These are phyloP conservation scores for Mesopsocus fuscifrons DNA, from an alignment of 2,888 invertebrate genomes.

Conservation along the genomic window DNA sequence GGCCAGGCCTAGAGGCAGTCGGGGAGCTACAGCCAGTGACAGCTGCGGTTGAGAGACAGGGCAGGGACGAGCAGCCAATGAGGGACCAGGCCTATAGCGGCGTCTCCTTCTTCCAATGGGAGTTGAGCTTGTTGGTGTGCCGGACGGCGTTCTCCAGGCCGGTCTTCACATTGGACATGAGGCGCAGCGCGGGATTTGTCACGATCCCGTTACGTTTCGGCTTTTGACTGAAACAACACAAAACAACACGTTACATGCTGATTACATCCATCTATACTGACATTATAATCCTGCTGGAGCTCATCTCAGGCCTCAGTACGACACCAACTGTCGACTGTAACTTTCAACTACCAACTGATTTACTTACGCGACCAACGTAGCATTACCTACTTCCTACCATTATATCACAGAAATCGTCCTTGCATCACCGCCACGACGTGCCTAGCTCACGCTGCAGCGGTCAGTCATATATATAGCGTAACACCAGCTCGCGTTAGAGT, in stretches of 20 bases:
- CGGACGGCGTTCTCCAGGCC: slow-evolving; percentile 41
- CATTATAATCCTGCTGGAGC: no score
- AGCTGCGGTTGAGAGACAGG: no score
- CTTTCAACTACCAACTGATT: no score
- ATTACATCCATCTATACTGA: background rate
- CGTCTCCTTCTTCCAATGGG: slow-evolving; percentile 69
- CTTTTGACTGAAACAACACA: slow-evolving; percentile 27
- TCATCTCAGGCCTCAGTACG: slow-evolving; percentile 1
- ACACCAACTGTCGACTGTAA: slow-evolving; percentile 11
- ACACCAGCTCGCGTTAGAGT: no score
- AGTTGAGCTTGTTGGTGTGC: slow-evolving; percentile 21
- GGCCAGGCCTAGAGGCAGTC: no score
- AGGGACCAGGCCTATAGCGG: slow-evolving; percentile 31
- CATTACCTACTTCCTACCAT: no score
- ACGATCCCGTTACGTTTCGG: slow-evolving; percentile 69
- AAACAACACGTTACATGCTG: background rate
- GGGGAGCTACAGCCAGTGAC: no score
- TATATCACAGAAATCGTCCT: no score
- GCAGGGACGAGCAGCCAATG: background rate
- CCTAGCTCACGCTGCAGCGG: no score
- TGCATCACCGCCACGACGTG: no score
- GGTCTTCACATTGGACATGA: slow-evolving; percentile 57
- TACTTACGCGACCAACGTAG: no score
- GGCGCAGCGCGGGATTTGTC: slow-evolving; percentile 67
- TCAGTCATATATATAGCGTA: no score